Evolutionary conservation across 2,888 invertebrate genomes (phyloP).

Genomic region (Dendrolimus pini): DNA sequence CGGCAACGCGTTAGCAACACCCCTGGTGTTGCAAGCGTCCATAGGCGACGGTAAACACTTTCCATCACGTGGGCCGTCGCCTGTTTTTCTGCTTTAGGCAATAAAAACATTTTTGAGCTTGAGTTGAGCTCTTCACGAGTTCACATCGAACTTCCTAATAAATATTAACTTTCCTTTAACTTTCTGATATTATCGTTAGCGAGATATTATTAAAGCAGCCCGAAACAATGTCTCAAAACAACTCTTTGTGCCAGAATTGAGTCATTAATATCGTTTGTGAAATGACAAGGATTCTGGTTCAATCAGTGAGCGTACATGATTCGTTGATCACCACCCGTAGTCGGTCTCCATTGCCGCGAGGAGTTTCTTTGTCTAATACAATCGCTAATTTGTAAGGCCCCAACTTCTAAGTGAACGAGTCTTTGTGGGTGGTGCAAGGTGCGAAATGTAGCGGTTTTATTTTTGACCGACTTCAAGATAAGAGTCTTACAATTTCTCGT

Average conservation of each 20-base stretch:
- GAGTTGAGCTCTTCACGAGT: not conserved
- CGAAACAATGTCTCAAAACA: not conserved
- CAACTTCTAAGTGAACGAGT: slow-evolving; percentile 19
- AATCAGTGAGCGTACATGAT: not conserved
- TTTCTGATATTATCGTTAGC: not conserved
- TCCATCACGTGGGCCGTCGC: no score
- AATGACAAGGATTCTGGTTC: not conserved
- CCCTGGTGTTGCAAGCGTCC: no score
- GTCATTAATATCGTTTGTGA: not conserved
- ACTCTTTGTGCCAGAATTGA: not conserved
- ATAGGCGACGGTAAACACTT: no score
- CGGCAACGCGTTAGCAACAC: no score
- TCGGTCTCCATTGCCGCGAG: slow-evolving; percentile 12
- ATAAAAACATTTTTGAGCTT: no score
- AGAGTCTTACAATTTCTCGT: no score
- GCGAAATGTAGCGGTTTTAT: not conserved
- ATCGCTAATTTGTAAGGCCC: slow-evolving; percentile 20
- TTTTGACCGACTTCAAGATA: not conserved
- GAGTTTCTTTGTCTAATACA: slow-evolving; percentile 20
- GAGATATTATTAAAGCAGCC: not conserved
- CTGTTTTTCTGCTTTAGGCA: no score
- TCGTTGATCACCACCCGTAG: not conserved
- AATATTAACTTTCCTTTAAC: not conserved
- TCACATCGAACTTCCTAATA: not conserved
- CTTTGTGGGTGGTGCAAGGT: slow-evolving; percentile 8